These are phyloP conservation scores for Melanotaenia parkinsoni DNA, from an alignment of 2,797 vertebrate genomes.

Conservation along the genomic window DNA sequence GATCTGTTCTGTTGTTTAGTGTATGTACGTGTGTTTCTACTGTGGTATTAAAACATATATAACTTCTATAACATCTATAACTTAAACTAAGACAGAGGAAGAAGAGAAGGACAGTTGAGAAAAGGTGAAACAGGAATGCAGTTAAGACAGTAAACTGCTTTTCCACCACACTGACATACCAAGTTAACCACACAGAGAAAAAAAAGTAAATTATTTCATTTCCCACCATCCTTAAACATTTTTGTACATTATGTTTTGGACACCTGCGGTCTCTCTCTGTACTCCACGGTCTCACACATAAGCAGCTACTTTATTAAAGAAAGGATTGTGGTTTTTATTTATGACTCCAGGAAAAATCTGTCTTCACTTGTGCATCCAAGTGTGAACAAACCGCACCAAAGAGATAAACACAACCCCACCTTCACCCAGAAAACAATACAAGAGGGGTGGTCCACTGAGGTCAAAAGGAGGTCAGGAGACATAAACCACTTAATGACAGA, in stretches of 20 bases:
- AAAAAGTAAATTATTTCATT: constrained; percentile 26
- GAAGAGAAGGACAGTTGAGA: constrained; percentile 37
- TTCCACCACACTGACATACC: constrained; percentile 65
- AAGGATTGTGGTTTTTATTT: constrained; percentile 14
- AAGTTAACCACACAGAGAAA: constrained; percentile 53
- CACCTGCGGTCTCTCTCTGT: constrained; percentile 34
- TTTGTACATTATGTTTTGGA: constrained; percentile 23
- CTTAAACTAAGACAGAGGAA: constrained; percentile 32
- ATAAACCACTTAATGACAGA: constrained; percentile 66
- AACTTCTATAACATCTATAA: constrained; percentile 1
- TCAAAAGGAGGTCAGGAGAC: constrained; percentile 77
- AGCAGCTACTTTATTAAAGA: constrained; percentile 21
- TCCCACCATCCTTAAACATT: constrained; percentile 30
- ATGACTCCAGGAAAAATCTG: constrained; percentile 1
- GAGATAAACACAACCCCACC: constrained; percentile 34
- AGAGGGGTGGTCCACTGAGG: constrained; percentile 54
- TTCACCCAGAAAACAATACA: constrained; percentile 39
- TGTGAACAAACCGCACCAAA: constrained; percentile 24
- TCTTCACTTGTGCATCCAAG: constrained; percentile 16
- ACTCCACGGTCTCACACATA: constrained; percentile 27
- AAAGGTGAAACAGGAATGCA: constrained; percentile 66
- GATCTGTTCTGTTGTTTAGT: constrained; percentile 35
- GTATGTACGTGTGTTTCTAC: constrained; percentile 26
- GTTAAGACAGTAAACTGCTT: constrained; percentile 76
- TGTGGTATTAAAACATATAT: constrained; percentile 39